A percentile compares a stretch with the other conserved stretches of the same genome.
phyloP scores from a whole-genome alignment of 1,140 invertebrate genomes.

The Papilio helenus region DNA sequence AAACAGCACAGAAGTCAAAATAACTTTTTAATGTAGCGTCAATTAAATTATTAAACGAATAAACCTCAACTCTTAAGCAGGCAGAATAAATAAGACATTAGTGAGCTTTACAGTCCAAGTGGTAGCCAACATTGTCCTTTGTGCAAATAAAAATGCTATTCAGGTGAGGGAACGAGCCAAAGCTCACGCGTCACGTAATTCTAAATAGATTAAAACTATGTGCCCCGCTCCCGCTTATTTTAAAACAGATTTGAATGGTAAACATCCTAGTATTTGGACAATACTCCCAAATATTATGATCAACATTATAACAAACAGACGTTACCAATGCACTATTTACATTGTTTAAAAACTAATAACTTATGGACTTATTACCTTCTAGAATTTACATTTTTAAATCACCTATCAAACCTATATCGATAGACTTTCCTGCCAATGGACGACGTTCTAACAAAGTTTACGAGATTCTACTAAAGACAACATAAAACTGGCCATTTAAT shows the following conservation, averaged over 20 bases:
- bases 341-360: too few species aligned
- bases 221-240: too few species aligned
- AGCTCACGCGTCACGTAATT: not conserved
- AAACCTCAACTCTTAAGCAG: not conserved
- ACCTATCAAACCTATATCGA: too few species aligned
- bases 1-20: not conserved
- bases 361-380: too few species aligned
- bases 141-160: constrained; percentile 31
- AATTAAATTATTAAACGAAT: not conserved
- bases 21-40: not conserved
- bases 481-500: too few species aligned
- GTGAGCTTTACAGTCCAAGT: not conserved
- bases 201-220: not conserved
- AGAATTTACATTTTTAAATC: too few species aligned
- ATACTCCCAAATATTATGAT: too few species aligned
- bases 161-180: constrained; percentile 24
- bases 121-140: constrained; percentile 22
- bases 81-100: constrained; percentile 32
- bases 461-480: too few species aligned
- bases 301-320: too few species aligned
- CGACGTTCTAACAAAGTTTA: too few species aligned
- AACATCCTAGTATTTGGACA: not conserved
- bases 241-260: not conserved
- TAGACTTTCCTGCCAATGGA: too few species aligned
- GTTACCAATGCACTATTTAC: too few species aligned